A percentile compares a stretch with the other conserved stretches of the same genome.
Conservation (phyloP, 1,140 invertebrate genomes). For the Diploscapter pachys region DNA sequence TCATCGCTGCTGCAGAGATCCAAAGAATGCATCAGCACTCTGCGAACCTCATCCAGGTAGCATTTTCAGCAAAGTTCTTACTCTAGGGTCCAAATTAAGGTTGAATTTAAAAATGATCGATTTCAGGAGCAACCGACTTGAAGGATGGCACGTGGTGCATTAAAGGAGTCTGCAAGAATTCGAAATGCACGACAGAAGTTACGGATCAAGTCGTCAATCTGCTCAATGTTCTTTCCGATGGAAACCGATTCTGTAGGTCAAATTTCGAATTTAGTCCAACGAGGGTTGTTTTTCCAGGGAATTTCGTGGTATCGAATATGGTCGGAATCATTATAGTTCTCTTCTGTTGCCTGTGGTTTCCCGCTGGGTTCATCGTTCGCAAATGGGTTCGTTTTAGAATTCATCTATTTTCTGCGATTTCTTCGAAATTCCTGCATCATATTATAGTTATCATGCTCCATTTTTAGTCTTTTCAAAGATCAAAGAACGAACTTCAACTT, state of each 20-base stretch:
- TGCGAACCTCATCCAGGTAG: constrained; percentile 13
- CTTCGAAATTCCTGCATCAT: no score
- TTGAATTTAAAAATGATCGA: no score
- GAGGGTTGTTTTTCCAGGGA: constrained; percentile 3
- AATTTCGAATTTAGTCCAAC: neutral
- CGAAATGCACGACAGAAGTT: constrained; percentile 19
- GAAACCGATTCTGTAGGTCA: constrained; percentile 15
- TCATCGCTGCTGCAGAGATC: constrained; percentile 19
- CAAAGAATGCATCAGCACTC: constrained; percentile 13
- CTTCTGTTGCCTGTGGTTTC: constrained; percentile 2
- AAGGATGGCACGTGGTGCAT: constrained; percentile 23
- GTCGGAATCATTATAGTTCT: constrained; percentile 9
- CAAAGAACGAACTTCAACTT: no score
- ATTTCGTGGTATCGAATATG: constrained; percentile 16
- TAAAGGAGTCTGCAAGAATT: constrained; percentile 18
- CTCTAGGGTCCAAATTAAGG: no score
- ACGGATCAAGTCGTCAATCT: constrained; percentile 20
- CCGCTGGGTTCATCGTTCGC: neutral
- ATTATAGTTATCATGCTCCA: no score
- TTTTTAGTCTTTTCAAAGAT: no score
- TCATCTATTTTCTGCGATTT: no score
- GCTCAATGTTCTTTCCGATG: constrained; percentile 8
- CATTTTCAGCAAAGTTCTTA: no score
- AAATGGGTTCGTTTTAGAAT: constrained; percentile 8
- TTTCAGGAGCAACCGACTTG: neutral